Base-by-base conservation (phyloP, 2,888 invertebrate genomes). In the Microctonus aethiopoides region DNA sequence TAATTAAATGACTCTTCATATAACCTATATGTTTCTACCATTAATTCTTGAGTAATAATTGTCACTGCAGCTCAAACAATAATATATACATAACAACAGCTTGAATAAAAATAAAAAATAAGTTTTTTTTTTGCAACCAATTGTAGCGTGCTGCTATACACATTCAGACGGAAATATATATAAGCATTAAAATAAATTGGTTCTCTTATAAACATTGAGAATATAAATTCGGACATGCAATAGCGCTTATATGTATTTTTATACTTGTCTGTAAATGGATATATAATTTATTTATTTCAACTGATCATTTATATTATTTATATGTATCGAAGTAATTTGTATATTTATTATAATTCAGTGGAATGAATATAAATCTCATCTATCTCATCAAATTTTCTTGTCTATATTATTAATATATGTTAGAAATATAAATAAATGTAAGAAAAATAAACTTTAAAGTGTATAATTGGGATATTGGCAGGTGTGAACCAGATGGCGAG, bases 401-500 rank as follows among this genome's bases (percentile, higher is more conserved):
- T n/a, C n/a, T n/a, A n/a, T n/a, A n/a, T n/a, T n/a, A n/a, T n/a
- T n/a, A n/a, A n/a, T n/a, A n/a, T n/a, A n/a, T n/a, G n/a, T n/a
- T n/a, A n/a, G n/a, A n/a, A n/a, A n/a, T n/a, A n/a, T n/a, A n/a
- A n/a, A n/a, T n/a, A n/a, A n/a, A n/a, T n/a, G n/a, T n/a, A n/a
- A n/a, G n/a, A n/a, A n/a, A n/a, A n/a, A n/a, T n/a, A n/a, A n/a
- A n/a, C n/a, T n/a, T 75, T 72, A 77, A 75, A 74, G 67, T 73
- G 73, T n/a, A 61, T n/a, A 61, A 76, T 75, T 74, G 52, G 66
- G 72, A 76, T 79, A 76, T 79, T 80, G 80, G 84, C 85, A 85
- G 85, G 84, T 85, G 85, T 81, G 78, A 84, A 85, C 83, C 85
- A 85, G 85, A 84, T 85, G 85, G 83, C 71, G 67, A 57, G 67